Percentiles rank a stretch among this genome's conserved stretches.
These are phyloP conservation scores for Aphaenogaster floridana DNA, from an alignment of 1,140 invertebrate species.

Conservation along the genomic window DNA sequence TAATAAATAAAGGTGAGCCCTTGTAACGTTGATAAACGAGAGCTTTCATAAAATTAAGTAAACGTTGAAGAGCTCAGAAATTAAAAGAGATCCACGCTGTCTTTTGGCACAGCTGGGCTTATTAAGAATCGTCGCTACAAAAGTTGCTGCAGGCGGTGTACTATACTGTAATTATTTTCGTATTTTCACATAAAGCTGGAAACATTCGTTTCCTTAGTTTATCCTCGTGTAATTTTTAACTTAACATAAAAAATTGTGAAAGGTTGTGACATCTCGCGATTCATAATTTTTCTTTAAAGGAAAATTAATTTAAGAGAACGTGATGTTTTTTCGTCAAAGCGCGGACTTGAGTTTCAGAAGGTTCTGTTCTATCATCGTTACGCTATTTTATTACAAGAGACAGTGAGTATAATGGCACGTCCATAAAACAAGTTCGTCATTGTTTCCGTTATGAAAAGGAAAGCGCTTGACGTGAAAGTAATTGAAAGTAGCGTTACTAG, in stretches of 20 bases:
- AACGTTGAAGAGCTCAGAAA: not conserved
- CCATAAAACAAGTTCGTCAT: slow-evolving; percentile 13
- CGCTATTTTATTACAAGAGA: slow-evolving; percentile 20
- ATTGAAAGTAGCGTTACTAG: slow-evolving; percentile 47
- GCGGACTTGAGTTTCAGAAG: not conserved
- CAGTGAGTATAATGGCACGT: not conserved
- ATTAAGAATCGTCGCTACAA: slow-evolving; percentile 13
- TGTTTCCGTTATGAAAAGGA: slow-evolving; percentile 50
- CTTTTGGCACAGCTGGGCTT: slow-evolving; percentile 16
- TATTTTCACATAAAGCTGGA: slow-evolving; percentile 6
- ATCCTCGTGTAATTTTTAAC: not conserved
- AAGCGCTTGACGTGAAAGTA: slow-evolving; percentile 56
- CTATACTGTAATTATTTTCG: slow-evolving; percentile 8
- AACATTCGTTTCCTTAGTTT: slow-evolving; percentile 1
- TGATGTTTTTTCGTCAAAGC: not conserved
- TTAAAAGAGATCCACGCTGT: slow-evolving; percentile 25
- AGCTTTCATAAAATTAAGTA: slow-evolving; percentile 41
- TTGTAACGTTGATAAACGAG: slow-evolving; percentile 40
- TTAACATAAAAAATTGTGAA: slow-evolving; percentile 17
- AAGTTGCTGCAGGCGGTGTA: slow-evolving; percentile 17
- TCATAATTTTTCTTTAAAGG: not conserved
- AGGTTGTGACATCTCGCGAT: not conserved
- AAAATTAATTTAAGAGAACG: not conserved
- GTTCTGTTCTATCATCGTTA: not conserved
- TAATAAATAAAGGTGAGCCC: slow-evolving; percentile 44